Evolutionary conservation across 92 coral and sea anemone genomes (phyloP), one percentile per base, ranked within the genome.

Genomic region (Paragorgia papillata): DNA sequence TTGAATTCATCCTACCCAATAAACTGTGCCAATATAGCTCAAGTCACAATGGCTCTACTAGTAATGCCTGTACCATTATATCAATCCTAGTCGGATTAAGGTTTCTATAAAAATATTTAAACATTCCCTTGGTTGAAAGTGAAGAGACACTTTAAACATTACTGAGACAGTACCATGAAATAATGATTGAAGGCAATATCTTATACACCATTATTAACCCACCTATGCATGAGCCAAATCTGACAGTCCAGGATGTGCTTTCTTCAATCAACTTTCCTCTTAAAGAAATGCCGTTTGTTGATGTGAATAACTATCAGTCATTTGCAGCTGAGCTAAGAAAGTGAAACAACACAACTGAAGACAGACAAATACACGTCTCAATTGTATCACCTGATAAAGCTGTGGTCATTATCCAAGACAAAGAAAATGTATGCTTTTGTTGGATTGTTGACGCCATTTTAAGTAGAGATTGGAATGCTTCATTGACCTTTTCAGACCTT

Each of bases 181-280:
- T 59, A 22, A 59, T 59, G 35, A 59, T 59, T 29, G 65, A 59
- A 59, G 34, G 65, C 15, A 59, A 59, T 27, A 59, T 34, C 12
- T 34, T 59, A 15, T 59, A 59, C 65, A 59, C 1, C 9, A 59
- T 59, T 27, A 59, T 59, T 34, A 59, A 59, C 65, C 65, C 65
- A 59, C 65, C 63, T 21, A 18, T 30, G 24, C 19, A 9, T 22
- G 12, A 57, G 25, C 63, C 63, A 57, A 57, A 57, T 30, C 32
- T 57, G 63, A 57, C 32, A 22, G 26, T 57, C 10, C 30, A 18
- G 10, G 63, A 57, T 17, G 63, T 57, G 10, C 63, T 57, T 57
- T 4, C 19, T 30, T 57, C 63, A 25, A 19, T 57, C 29, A 57
- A 30, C 30, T 57, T 57, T 57, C 26, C 63, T 21, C 32, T 9